Conservation (phyloP, 2,113 vertebrate genomes). For the Notothenia coriiceps region DNA sequence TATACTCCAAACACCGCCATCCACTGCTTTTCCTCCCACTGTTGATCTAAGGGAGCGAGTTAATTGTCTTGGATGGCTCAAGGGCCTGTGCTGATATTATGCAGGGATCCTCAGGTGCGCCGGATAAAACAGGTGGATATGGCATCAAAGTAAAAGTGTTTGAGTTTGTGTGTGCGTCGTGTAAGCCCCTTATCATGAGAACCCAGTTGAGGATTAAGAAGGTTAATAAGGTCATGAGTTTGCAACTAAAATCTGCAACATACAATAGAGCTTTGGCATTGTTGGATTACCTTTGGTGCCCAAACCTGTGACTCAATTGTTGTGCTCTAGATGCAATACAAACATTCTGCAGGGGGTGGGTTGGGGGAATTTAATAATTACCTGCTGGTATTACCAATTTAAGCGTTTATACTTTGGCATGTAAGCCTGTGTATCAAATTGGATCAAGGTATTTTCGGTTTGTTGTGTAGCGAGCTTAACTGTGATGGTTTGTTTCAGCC, state of each 20-base stretch:
- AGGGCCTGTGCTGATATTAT: constrained; percentile 69
- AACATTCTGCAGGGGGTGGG: constrained; percentile 52
- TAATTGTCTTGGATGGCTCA: constrained; percentile 75
- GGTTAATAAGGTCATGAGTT: constrained; percentile 82
- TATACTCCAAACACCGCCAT: constrained; percentile 61
- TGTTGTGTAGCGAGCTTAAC: constrained; percentile 53
- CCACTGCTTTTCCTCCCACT: constrained; percentile 25
- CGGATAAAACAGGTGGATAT: constrained; percentile 64
- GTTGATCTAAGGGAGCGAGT: constrained; percentile 70
- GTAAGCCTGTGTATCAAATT: constrained; percentile 72
- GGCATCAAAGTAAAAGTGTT: constrained; percentile 64
- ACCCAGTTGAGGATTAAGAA: constrained; percentile 76
- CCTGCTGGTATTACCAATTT: constrained; percentile 71
- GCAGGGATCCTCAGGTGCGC: constrained; percentile 67
- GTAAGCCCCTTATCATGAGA: constrained; percentile 78
- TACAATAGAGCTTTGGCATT: constrained; percentile 66
- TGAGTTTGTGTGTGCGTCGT: constrained; percentile 40
- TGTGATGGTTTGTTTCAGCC: constrained; percentile 51
- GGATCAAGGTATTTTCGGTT: constrained; percentile 67
- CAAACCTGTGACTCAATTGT: constrained; percentile 72
- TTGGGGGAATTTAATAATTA: constrained; percentile 68
- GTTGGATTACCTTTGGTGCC: constrained; percentile 40
- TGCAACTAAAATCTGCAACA: constrained; percentile 71
- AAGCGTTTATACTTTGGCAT: constrained; percentile 64
- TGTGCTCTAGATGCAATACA: constrained; percentile 58